Evolutionary conservation across 2,797 vertebrate species (phyloP), one percentile per base, ranked within the genome.

Genomic region (Onychomys arenicola): DNA sequence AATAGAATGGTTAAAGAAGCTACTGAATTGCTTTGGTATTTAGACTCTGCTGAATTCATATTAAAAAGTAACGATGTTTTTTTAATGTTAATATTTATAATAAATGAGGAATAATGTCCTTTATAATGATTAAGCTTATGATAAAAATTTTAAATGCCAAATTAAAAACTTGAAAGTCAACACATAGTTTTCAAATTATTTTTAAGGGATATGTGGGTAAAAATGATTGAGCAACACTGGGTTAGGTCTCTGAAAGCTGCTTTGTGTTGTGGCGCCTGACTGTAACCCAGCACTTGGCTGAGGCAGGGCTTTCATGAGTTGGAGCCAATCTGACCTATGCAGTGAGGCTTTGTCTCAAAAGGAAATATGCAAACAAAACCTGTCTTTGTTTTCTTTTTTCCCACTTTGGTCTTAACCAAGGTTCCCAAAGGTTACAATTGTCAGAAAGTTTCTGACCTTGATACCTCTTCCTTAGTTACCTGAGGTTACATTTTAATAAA

Each of bases 61-160:
- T 82, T 63, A 34, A 87, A 97, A 43, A 89, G 25, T 55, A 55
- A 59, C 59, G 52, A 77, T 6, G 40, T 76, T 49, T 93, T 87
- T 95, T 75, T 6, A 93, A 92, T 71, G 37, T 14, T 49, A 52
- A 14, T 90, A 76, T 93, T 88, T 88, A 85, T 65, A 78, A 95
- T 90, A 40, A 55, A 29, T 37, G 40, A 96, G 76, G 67, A 89
- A 59, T 3, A 46, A 57, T 91, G 27, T 37, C 29, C 32, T 92
- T 84, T 93, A 37, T 23, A 49, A 27, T 88, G n/a, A 94, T 84
- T 92, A 93, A 86, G 43, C 14, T 88, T 96, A 81, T 14, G 32
- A 69, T 77, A 69, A 89, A 93, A 78, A n/a, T 89, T 52, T 94
- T 91, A 83, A 95, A 90, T n/a, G 6, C 87, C 73, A 87, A 89